phyloP scores from a whole-genome alignment of 2,797 vertebrate species.

The Aplochiton taeniatus region DNA sequence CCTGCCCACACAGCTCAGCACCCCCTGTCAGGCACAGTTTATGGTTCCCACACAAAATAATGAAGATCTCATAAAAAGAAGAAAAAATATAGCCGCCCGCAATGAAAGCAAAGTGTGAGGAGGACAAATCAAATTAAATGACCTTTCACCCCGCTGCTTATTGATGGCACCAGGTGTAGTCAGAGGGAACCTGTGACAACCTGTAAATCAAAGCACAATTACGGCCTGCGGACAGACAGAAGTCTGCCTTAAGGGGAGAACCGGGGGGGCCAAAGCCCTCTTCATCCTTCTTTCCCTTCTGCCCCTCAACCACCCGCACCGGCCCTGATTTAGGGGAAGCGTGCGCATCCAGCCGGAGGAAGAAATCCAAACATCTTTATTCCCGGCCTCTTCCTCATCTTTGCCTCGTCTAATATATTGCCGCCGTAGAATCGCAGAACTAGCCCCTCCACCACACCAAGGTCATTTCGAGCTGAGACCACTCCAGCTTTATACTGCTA shows the following conservation, averaged over 20 bases:
- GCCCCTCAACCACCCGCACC: conserved; percentile 49
- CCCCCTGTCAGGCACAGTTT: conserved; percentile 52
- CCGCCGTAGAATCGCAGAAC: conserved; percentile 33
- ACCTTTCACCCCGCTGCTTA: conserved; percentile 79
- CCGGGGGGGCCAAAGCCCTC: conserved; percentile 38
- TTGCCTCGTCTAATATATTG: conserved; percentile 41
- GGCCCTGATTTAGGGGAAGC: conserved; percentile 66
- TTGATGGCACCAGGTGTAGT: conserved; percentile 80
- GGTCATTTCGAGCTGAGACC: conserved; percentile 74
- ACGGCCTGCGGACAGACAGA: conserved; percentile 63
- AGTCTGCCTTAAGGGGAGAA: conserved; percentile 38
- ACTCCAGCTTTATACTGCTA: conserved; percentile 59
- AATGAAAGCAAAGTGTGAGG: conserved; percentile 78
- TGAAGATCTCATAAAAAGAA: conserved; percentile 78
- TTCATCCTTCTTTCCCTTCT: conserved; percentile 42
- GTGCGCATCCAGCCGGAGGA: conserved; percentile 58
- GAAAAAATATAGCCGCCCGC: conserved; percentile 65
- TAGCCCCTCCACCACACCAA: conserved; percentile 71
- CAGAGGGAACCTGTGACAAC: conserved; percentile 70
- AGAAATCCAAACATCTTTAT: conserved; percentile 65
- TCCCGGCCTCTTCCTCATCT: conserved; percentile 53
- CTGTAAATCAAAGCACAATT: conserved; percentile 83
- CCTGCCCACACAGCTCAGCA: conserved; percentile 30
- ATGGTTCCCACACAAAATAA: conserved; percentile 76
- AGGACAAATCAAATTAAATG: conserved; percentile 83